Evolutionary conservation across 2,797 vertebrate species (phyloP), one percentile per base, ranked within the genome.

Genomic region (Synaphobranchus kaupii): DNA sequence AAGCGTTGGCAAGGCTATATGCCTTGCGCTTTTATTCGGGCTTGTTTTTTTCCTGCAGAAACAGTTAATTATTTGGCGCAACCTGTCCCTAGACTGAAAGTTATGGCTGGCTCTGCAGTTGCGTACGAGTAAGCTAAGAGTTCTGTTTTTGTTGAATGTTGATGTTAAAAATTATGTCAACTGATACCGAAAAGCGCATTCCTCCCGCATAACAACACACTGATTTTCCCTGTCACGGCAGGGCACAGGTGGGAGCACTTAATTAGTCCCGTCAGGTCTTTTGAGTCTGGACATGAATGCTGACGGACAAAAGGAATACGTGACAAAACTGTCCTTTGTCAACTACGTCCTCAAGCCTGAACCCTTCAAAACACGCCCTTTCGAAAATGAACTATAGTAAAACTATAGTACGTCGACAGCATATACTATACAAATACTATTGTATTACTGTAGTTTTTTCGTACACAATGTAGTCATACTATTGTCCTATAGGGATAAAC

Each of bases 221-320:
- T 3, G 7, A 48, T 81, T 50, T 50, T 8, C 73, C 20, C 6
- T 31, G 34, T 6, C 73, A 34, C 28, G 68, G 68, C 68, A 73
- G 66, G 17, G 34, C 31, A 39, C 47, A 50, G 22, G 78, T n/a
- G 22, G 78, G 17, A 81, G 78, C 22, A 81, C 39, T 85, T 44
- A n/a, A n/a, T n/a, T n/a, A 50, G 4, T 31, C 3, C 13, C 39
- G 7, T 71, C 1, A 28, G 84, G 9, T 28, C n/a, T 88, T 86
- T 73, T 84, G 86, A 88, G 80, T 90, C 58, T 58, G 88, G 76
- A 90, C 90, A 93, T 92, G 6, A 89, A 92, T 90, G 92, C 88
- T 93, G 91, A 93, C 90, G 91, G 87, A 88, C 86, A 52, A 78
- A 90, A 92, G 88, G 88, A 84, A 58, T 5, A 58, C 13, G 5